A percentile compares a stretch with the other conserved stretches of the same genome.
Evolutionary conservation across 2,113 vertebrate genomes (phyloP).

Genomic region (Alectura lathami): DNA sequence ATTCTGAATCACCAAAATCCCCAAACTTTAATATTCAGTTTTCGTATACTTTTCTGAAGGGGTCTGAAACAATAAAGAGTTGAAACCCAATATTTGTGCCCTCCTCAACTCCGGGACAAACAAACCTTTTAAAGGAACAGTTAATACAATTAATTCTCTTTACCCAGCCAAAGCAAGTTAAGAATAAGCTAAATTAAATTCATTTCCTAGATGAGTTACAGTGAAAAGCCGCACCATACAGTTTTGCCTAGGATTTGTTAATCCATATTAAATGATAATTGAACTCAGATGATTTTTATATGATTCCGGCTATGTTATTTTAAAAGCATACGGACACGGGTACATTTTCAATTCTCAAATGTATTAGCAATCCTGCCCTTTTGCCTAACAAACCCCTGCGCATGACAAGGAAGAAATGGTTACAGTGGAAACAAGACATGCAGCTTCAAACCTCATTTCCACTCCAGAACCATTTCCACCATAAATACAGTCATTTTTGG

Average conservation of each 20-base stretch:
- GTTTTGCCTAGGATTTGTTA: constrained; percentile 23
- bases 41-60: not conserved
- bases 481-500: not conserved
- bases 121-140: not conserved
- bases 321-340: not conserved
- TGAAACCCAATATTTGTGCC: not conserved
- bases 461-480: not conserved
- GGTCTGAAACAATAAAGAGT: not conserved
- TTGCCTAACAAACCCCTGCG: not conserved
- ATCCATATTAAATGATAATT: not conserved
- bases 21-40: not conserved
- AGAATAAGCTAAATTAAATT: constrained; percentile 6
- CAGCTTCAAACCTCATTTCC: not conserved
- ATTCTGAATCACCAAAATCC: not conserved
- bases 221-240: not conserved
- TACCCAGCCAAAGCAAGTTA: not conserved
- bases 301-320: not conserved
- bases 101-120: not conserved
- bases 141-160: not conserved
- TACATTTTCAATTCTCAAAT: not conserved
- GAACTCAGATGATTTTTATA: constrained; percentile 1
- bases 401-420: not conserved
- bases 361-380: not conserved
- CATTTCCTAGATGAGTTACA: not conserved
- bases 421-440: not conserved